Evolutionary conservation across 1,140 invertebrate genomes (phyloP).

Genomic region (Spodoptera frugiperda): DNA sequence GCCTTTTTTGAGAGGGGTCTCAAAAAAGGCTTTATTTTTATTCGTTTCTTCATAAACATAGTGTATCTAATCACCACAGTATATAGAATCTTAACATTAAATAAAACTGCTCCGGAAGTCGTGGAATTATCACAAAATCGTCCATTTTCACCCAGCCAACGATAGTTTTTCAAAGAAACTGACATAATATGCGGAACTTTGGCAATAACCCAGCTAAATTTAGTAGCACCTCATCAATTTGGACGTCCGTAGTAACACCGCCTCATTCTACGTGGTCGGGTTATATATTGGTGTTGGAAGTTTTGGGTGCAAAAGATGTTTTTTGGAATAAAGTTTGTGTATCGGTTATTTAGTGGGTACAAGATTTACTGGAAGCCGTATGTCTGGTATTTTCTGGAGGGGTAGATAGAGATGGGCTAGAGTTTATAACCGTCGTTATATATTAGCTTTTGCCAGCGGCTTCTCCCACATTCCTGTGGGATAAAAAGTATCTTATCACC

Average conservation of each 20-base stretch:
- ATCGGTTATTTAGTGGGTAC: background rate
- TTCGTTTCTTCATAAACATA: too few species aligned
- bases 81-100: too few species aligned
- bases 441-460: too few species aligned
- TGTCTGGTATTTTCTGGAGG: background rate
- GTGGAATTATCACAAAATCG: slow-evolving; percentile 15
- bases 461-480: too few species aligned
- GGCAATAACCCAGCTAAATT: slow-evolving; percentile 43
- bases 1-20: too few species aligned
- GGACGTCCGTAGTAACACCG: slow-evolving; percentile 16
- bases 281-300: slow-evolving; percentile 33
- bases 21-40: too few species aligned
- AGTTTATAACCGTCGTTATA: background rate
- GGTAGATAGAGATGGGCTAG: background rate
- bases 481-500: too few species aligned
- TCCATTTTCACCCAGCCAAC: slow-evolving; percentile 19
- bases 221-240: slow-evolving; percentile 45
- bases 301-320: slow-evolving; percentile 4
- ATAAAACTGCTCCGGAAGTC: background rate
- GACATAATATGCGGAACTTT: slow-evolving; percentile 36
- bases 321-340: background rate
- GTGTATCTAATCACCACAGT: too few species aligned
- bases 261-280: slow-evolving; percentile 37
- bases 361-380: too few species aligned
- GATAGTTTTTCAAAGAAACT: slow-evolving; percentile 41